These are phyloP conservation scores for Troglohyphantes excavatus DNA, from an alignment of 2,888 invertebrate genomes.

Conservation along the genomic window DNA sequence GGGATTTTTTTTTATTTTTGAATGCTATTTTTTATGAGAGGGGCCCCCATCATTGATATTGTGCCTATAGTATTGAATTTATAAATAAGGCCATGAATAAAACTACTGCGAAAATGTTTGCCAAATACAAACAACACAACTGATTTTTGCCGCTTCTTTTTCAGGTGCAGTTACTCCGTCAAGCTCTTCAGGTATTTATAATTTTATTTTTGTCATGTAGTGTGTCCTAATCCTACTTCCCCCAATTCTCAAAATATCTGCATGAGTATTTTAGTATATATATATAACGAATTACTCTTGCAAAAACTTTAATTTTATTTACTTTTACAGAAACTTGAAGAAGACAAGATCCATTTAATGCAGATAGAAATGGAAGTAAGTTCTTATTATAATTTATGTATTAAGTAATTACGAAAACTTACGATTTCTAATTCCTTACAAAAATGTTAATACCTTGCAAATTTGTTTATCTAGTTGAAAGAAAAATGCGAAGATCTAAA, in stretches of 20 bases:
- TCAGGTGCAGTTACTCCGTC: conserved; percentile 70
- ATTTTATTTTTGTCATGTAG: too few species aligned
- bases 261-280: not conserved
- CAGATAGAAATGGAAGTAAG: conserved; percentile 84
- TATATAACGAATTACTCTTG: not conserved
- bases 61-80: too few species aligned
- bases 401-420: not conserved
- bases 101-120: too few species aligned
- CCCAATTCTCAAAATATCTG: not conserved
- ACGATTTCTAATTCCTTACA: not conserved
- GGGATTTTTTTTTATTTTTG: too few species aligned
- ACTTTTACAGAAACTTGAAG: conserved; percentile 80
- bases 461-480: conserved; percentile 72
- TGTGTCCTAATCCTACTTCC: too few species aligned
- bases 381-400: conserved; percentile 5
- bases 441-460: not conserved
- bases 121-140: too few species aligned
- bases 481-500: conserved; percentile 80
- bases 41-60: too few species aligned
- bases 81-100: too few species aligned
- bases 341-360: conserved; percentile 80
- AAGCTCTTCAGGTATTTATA: conserved; percentile 67
- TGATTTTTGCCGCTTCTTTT: conserved; percentile 18
- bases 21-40: too few species aligned
- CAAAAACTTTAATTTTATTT: not conserved